phyloP scores from a whole-genome alignment of 2,113 vertebrate genomes.

The Pomatostomus ruficeps region DNA sequence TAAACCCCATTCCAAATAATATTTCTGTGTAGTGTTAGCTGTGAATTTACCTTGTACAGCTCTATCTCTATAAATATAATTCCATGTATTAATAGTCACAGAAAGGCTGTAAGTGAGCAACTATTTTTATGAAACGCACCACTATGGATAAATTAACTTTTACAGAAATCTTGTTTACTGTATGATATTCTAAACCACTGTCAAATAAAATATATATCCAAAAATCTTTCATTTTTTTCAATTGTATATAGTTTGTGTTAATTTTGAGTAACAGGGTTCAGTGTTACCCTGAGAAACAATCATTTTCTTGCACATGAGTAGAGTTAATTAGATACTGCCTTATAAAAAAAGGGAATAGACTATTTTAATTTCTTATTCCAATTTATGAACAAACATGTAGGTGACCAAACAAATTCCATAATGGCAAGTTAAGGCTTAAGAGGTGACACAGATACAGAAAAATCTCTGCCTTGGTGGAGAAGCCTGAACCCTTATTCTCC shows the following conservation, averaged over 20 bases:
- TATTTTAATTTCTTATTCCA: background rate
- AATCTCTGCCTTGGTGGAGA: background rate
- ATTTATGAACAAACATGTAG: background rate
- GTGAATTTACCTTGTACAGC: slow-evolving; percentile 96
- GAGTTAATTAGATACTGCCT: background rate
- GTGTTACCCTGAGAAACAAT: background rate
- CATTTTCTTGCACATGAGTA: background rate
- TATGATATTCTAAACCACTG: slow-evolving; percentile 99
- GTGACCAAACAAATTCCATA: background rate
- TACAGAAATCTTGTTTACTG: slow-evolving; percentile 99
- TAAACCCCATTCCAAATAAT: slow-evolving; percentile 84
- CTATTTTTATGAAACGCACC: slow-evolving; percentile 99
- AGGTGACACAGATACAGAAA: background rate
- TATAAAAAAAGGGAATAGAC: background rate
- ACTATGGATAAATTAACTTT: slow-evolving; percentile 99
- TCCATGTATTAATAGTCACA: slow-evolving; percentile 96
- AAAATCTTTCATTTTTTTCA: slow-evolving; percentile 75
- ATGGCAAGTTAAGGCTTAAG: background rate
- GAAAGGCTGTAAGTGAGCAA: slow-evolving; percentile 97
- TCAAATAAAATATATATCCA: slow-evolving; percentile 98
- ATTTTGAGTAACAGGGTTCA: slow-evolving; percentile 1
- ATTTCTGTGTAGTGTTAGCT: slow-evolving; percentile 97
- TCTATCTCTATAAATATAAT: slow-evolving; percentile 98
- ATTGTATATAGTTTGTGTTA: slow-evolving; percentile 59
- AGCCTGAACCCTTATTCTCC: background rate